phyloP scores from a whole-genome alignment of 2,888 invertebrate species.

The Dryocosmus kuriphilus region DNA sequence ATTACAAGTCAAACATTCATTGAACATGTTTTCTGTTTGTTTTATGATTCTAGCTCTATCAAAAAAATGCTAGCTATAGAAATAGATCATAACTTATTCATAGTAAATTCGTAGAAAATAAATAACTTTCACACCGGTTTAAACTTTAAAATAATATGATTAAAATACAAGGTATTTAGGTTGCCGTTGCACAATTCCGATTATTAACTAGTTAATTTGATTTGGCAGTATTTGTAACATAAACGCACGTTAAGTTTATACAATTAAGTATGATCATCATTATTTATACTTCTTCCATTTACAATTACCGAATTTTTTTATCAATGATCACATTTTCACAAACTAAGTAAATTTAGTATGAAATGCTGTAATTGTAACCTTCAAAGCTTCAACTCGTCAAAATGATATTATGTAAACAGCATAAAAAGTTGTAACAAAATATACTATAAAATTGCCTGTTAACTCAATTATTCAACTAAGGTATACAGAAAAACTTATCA shows the following conservation, averaged over 20 bases:
- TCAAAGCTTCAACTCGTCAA: too few relatives aligned
- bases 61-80: neutral
- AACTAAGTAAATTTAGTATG: neutral
- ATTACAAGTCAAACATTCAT: neutral
- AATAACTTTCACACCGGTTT: constrained; percentile 23
- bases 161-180: constrained; percentile 15
- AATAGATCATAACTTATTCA: constrained; percentile 4
- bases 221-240: constrained; percentile 29
- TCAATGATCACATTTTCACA: neutral
- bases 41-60: neutral
- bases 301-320: neutral
- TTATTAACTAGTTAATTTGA: constrained; percentile 26
- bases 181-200: constrained; percentile 27
- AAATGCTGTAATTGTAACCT: constrained; percentile 7
- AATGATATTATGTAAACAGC: too few relatives aligned
- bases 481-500: too few relatives aligned
- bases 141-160: constrained; percentile 14
- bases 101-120: neutral
- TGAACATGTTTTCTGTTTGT: neutral
- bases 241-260: neutral
- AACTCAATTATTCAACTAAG: too few relatives aligned
- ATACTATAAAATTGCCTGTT: too few relatives aligned
- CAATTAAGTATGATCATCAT: neutral
- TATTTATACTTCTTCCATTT: neutral
- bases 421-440: too few relatives aligned